Evolutionary conservation across 1,140 invertebrate genomes (phyloP).

Genomic region (Kradibia gibbosae): DNA sequence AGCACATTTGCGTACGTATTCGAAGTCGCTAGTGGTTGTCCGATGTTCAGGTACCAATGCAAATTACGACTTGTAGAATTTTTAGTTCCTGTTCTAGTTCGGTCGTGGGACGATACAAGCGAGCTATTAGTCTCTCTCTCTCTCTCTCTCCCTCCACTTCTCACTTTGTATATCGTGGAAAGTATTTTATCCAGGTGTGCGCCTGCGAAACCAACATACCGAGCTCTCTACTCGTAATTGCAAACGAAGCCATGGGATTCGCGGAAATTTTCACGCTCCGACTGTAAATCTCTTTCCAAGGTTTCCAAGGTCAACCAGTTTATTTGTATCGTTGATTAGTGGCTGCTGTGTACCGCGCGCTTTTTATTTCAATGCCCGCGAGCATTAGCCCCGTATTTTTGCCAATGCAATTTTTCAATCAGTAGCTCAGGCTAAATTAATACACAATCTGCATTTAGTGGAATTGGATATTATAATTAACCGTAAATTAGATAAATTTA

Average conservation of each 20-base stretch:
- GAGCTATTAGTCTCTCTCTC: constrained; percentile 1
- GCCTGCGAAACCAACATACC: not conserved
- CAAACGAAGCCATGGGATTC: constrained; percentile 14
- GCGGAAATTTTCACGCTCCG: constrained; percentile 32
- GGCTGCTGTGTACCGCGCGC: not conserved
- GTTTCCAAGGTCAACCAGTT: constrained; percentile 32
- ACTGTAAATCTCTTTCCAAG: constrained; percentile 10
- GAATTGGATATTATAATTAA: too few relatives aligned
- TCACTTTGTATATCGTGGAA: not conserved
- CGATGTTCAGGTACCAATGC: constrained; percentile 37
- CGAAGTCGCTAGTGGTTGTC: not conserved
- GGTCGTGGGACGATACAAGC: not conserved
- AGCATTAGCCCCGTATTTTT: not conserved
- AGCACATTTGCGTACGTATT: not conserved
- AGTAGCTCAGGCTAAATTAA: not conserved
- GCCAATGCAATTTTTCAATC: not conserved
- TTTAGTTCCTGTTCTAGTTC: constrained; percentile 42
- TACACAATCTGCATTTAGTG: not conserved
- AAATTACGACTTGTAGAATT: constrained; percentile 45
- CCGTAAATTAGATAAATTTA: too few relatives aligned
- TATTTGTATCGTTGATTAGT: constrained; percentile 12
- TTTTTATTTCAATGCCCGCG: not conserved
- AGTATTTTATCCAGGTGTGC: not conserved
- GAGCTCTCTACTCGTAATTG: constrained; percentile 23
- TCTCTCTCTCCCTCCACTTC: not conserved